phyloP scores from a whole-genome alignment of 2,113 vertebrate species.

The Thunnus maccoyii region DNA sequence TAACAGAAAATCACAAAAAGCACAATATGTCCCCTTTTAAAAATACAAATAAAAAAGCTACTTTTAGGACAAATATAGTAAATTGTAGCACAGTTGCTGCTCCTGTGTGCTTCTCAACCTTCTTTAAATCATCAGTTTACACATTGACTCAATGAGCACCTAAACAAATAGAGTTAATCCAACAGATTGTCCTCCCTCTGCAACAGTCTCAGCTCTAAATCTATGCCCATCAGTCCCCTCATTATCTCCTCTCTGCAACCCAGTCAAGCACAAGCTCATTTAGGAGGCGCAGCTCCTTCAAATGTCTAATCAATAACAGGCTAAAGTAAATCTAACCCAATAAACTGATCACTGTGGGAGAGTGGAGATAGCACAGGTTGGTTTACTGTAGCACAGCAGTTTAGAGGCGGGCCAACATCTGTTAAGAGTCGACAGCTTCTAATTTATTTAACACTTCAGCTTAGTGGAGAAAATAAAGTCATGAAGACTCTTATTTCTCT shows the following conservation, averaged over 20 bases:
- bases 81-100: too few species aligned
- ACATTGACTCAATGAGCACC: constrained; percentile 10
- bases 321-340: not conserved
- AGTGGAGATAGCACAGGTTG: not conserved
- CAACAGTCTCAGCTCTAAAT: not conserved
- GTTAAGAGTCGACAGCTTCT: not conserved
- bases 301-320: not conserved
- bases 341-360: not conserved
- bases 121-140: not conserved
- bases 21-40: too few species aligned
- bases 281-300: not conserved
- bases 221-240: constrained; percentile 4
- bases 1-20: too few species aligned
- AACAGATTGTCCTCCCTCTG: not conserved
- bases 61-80: too few species aligned
- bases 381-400: not conserved
- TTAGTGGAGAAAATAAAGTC: not conserved
- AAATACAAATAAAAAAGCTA: too few species aligned
- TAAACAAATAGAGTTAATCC: not conserved
- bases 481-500: not conserved
- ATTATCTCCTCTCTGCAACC: constrained; percentile 1
- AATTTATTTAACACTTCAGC: not conserved
- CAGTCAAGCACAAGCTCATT: not conserved
- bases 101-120: too few species aligned
- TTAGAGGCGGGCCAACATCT: not conserved